A percentile compares a stretch with the other conserved stretches of the same genome.
These are phyloP conservation scores for Ovibos moschatus DNA, from an alignment of 2,113 vertebrate genomes.

Conservation along the genomic window DNA sequence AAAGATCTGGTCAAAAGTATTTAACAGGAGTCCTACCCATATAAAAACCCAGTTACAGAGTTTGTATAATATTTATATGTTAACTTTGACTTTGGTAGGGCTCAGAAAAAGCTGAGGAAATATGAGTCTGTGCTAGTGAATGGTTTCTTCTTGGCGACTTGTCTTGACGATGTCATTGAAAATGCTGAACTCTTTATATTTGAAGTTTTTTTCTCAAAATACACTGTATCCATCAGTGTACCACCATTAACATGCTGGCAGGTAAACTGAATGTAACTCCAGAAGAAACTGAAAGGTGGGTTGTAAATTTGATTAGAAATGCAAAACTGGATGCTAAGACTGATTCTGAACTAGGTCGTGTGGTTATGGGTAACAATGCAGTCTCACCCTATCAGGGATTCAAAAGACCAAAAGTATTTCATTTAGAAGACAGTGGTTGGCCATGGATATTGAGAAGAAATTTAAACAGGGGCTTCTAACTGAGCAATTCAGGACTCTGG, in stretches of 20 bases:
- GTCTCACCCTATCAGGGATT: background rate
- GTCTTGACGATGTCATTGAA: conserved; percentile 97
- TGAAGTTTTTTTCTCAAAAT: conserved; percentile 89
- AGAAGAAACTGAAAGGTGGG: conserved; percentile 97
- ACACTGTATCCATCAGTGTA: conserved; percentile 94
- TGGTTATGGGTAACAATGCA: conserved; percentile 89
- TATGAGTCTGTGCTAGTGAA: conserved; percentile 96
- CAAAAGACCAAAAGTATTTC: background rate
- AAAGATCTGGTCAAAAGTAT: conserved; percentile 97
- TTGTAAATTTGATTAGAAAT: conserved; percentile 97
- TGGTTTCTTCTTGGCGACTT: conserved; percentile 96
- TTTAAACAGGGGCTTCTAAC: conserved; percentile 90
- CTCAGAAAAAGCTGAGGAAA: conserved; percentile 95
- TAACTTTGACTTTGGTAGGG: conserved; percentile 98
- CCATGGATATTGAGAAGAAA: conserved; percentile 88
- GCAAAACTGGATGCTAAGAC: conserved; percentile 96
- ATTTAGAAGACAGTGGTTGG: background rate
- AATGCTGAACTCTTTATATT: conserved; percentile 98
- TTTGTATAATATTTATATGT: conserved; percentile 98
- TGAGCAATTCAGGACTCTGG: conserved; percentile 89
- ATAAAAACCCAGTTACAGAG: conserved; percentile 96
- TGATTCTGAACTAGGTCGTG: conserved; percentile 97
- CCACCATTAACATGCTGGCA: conserved; percentile 98
- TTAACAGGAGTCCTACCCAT: conserved; percentile 93
- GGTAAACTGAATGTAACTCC: conserved; percentile 98